Base-by-base conservation (phyloP, 35 echinoderm and acorn worm genomes). In the Patiria miniata region DNA sequence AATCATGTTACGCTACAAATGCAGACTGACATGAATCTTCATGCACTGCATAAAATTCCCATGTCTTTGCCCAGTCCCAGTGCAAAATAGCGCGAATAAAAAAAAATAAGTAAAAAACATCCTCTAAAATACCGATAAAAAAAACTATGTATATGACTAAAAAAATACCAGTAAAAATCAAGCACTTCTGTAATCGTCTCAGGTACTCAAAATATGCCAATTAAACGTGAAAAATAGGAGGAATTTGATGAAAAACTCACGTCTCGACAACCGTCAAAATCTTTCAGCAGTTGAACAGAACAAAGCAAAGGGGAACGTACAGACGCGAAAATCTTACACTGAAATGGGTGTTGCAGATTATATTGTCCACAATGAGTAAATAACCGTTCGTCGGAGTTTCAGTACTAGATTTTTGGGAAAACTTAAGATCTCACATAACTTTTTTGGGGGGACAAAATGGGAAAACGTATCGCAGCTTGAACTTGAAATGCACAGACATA, bases 291-390 rank as follows among this genome's bases (percentile, higher is more conserved):
- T 73, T 23, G 65, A 18, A 73, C 65, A 73, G 65, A 73, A 73
- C 65, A 73, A 73, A 73, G 65, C 65, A 73, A 73, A 47, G 42
- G 42, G 42, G 42, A 47, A 47, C 28, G 57, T n/a, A 21, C 65
- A 36, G 65, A 73, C 65, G 65, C 65, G 65, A 12, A 12, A 73
- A 47, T 22, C 10, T 18, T 32, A 34, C 65, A 23, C 65, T 23
- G 34, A 73, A 26, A 14, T 36, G 26, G 65, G 21, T 73, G 65
- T 32, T 73, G 65, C 65, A 73, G 1, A 30, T 26, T 22, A 23
- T 73, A 73, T 73, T 73, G 65, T 1, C 2, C 65, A 1, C 26
- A 21, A n/a, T 47, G 42, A 47, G n/a, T n/a, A n/a, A n/a, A n/a
- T n/a, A n/a, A n/a, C n/a, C n/a, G n/a, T n/a, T n/a, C n/a, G n/a